phyloP scores from a whole-genome alignment of 2,797 vertebrate species.

The Clamator glandarius region DNA sequence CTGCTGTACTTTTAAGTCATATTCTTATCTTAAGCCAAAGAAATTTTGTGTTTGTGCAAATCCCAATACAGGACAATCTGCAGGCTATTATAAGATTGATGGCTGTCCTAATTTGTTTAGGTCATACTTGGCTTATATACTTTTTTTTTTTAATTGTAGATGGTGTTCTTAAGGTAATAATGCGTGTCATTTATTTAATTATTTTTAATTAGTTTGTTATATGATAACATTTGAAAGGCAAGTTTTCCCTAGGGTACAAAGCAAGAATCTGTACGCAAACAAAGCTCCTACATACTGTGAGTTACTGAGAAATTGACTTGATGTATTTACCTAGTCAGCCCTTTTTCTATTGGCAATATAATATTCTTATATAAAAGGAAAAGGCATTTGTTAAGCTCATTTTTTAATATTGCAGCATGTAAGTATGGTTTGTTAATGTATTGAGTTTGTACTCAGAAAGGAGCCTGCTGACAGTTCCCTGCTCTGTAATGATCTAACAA shows the following conservation, averaged over 20 bases:
- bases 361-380: background rate
- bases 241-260: background rate
- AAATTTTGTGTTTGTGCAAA: background rate
- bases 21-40: background rate
- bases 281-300: background rate
- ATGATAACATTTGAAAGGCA: background rate
- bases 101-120: background rate
- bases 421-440: background rate
- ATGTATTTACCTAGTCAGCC: background rate
- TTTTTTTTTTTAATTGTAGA: background rate
- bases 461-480: background rate
- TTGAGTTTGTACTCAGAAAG: background rate
- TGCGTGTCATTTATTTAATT: background rate
- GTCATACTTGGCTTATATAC: background rate
- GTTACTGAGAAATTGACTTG: background rate
- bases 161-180: background rate
- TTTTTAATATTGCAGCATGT: background rate
- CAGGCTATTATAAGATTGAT: background rate
- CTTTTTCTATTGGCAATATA: background rate
- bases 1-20: background rate
- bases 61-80: background rate
- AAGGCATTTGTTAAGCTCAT: background rate
- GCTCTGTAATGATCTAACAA: background rate
- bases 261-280: background rate
- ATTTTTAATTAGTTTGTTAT: background rate